phyloP scores from a whole-genome alignment of 2,797 vertebrate genomes.

The Choloepus didactylus region DNA sequence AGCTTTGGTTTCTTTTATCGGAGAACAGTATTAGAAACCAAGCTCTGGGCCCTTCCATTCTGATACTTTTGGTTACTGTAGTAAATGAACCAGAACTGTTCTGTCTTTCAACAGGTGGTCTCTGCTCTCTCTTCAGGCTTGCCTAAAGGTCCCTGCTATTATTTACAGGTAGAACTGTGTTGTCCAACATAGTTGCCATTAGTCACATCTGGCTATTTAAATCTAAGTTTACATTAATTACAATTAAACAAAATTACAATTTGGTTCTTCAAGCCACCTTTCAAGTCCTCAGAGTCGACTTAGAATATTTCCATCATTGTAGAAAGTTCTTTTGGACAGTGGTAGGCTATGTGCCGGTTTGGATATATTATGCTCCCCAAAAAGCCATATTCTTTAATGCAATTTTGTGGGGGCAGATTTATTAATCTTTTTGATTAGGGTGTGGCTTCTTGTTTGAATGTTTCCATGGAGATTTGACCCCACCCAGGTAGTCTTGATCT shows the following conservation, averaged over 20 bases:
- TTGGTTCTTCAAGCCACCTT: slow-evolving; percentile 2
- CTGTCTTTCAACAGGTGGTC: not conserved
- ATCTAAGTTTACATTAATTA: slow-evolving; percentile 4
- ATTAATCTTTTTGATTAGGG: too few species aligned
- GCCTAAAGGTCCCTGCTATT: slow-evolving; percentile 7
- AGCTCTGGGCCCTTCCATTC: not conserved
- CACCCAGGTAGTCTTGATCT: too few species aligned
- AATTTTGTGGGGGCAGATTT: too few species aligned
- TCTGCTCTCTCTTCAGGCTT: slow-evolving; percentile 43
- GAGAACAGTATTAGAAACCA: slow-evolving; percentile 28
- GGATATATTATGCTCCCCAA: too few species aligned
- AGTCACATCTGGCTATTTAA: slow-evolving; percentile 30
- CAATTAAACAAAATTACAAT: not conserved
- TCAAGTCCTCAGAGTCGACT: not conserved
- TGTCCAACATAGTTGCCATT: not conserved
- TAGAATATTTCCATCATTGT: not conserved
- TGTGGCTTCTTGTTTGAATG: too few species aligned
- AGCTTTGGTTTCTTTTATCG: not conserved
- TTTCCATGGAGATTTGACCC: too few species aligned
- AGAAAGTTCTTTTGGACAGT: not conserved
- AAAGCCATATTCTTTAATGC: too few species aligned
- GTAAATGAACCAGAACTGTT: slow-evolving; percentile 6
- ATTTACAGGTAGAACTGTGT: not conserved
- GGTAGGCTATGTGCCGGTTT: not conserved
- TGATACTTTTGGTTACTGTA: slow-evolving; percentile 23